A percentile compares a stretch with the other conserved stretches of the same genome.
Evolutionary conservation across 2,888 invertebrate species (phyloP).

Genomic region (Epistrophella euchroma): DNA sequence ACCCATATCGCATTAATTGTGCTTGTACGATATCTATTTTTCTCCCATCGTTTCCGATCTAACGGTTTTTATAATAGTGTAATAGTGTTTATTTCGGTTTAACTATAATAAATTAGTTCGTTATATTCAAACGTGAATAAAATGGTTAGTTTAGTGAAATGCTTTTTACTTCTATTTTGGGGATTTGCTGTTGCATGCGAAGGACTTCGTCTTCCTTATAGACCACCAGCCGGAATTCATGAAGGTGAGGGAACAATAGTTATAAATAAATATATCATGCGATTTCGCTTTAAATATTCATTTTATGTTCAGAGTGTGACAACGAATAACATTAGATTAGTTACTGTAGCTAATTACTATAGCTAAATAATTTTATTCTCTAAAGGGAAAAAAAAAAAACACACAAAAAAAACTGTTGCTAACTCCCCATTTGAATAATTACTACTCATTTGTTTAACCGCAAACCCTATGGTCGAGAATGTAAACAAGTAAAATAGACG

Average conservation of each 20-base stretch:
- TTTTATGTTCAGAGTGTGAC: background rate
- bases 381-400: background rate
- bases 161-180: slow-evolving; percentile 9
- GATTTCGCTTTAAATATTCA: background rate
- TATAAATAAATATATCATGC: background rate
- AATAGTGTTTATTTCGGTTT: background rate
- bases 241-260: slow-evolving; percentile 37
- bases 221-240: background rate
- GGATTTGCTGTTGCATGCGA: slow-evolving; percentile 1
- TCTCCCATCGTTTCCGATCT: background rate
- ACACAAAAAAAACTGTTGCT: background rate
- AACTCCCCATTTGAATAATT: background rate
- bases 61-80: background rate
- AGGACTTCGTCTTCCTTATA: background rate
- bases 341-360: no score
- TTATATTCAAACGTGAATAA: background rate
- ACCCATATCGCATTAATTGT: slow-evolving; percentile 4
- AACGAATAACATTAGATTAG: background rate
- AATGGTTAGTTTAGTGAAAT: slow-evolving; percentile 6
- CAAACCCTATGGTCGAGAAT: background rate
- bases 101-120: background rate
- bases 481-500: background rate
- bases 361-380: background rate
- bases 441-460: background rate
- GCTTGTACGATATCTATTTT: background rate